Percentiles rank a stretch among this genome's conserved stretches.
These are phyloP conservation scores for Syngnathus rostellatus DNA, from an alignment of 2,797 vertebrate genomes.

Conservation along the genomic window DNA sequence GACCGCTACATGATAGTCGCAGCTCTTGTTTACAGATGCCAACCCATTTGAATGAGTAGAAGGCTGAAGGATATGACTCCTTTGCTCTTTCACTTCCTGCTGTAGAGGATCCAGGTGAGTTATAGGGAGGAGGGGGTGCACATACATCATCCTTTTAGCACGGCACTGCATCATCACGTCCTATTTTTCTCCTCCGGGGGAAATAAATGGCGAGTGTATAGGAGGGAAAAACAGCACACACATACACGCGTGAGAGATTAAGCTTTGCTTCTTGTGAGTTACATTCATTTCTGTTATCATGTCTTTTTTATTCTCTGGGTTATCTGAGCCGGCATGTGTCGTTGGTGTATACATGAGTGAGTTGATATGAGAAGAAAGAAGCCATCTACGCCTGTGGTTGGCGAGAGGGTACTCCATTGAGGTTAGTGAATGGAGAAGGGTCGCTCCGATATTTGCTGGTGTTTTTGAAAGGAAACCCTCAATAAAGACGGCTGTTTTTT, in stretches of 20 bases:
- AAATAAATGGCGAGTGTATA: slow-evolving; percentile 43
- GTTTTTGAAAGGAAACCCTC: slow-evolving; percentile 69
- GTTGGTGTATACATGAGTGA: slow-evolving; percentile 61
- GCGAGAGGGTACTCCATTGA: slow-evolving; percentile 46
- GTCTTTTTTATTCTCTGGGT: slow-evolving; percentile 47
- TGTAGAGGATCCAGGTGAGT: slow-evolving; percentile 49
- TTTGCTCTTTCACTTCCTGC: slow-evolving; percentile 58
- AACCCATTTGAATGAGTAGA: slow-evolving; percentile 63
- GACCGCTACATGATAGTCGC: slow-evolving; percentile 66
- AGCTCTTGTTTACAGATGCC: slow-evolving; percentile 66
- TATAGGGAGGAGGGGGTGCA: slow-evolving; percentile 50
- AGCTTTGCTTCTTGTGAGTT: slow-evolving; percentile 58
- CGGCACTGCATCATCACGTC: slow-evolving; percentile 10
- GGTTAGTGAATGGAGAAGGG: slow-evolving; percentile 52
- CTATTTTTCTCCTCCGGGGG: slow-evolving; percentile 7
- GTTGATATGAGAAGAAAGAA: slow-evolving; percentile 48
- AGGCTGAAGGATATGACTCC: slow-evolving; percentile 58
- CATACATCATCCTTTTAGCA: slow-evolving; percentile 28
- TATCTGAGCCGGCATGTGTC: slow-evolving; percentile 62
- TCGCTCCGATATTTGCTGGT: slow-evolving; percentile 57
- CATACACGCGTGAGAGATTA: slow-evolving; percentile 36
- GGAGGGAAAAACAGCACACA: slow-evolving; percentile 14
- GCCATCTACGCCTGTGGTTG: slow-evolving; percentile 40
- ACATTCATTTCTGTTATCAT: slow-evolving; percentile 66
- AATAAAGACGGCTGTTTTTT: slow-evolving; percentile 65